These are phyloP conservation scores for Drosophila tristis DNA, from an alignment of 1,140 invertebrate species.

Conservation along the genomic window DNA sequence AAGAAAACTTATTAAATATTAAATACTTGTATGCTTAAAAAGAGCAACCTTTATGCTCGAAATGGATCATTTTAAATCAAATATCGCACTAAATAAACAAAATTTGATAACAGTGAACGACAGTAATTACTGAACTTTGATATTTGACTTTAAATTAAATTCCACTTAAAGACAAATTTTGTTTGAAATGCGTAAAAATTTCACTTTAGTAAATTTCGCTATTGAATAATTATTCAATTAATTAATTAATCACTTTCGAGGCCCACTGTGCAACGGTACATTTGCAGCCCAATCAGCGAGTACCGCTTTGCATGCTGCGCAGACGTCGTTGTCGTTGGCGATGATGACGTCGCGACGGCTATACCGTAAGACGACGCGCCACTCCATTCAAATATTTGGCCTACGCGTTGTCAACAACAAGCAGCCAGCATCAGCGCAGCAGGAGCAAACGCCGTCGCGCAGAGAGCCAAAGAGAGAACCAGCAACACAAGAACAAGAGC, in stretches of 20 bases:
- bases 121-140: no score
- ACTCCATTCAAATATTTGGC: slow-evolving; percentile 70
- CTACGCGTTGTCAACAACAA: slow-evolving; percentile 66
- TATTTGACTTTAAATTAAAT: neutral
- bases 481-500: slow-evolving; percentile 1
- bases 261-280: slow-evolving; percentile 71
- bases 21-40: no score
- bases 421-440: slow-evolving; percentile 30
- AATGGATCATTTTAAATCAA: no score
- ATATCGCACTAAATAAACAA: neutral
- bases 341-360: slow-evolving; percentile 18
- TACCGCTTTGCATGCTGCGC: slow-evolving; percentile 76
- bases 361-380: slow-evolving; percentile 60
- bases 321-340: slow-evolving; percentile 12
- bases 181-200: neutral
- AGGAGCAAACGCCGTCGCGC: slow-evolving; percentile 1
- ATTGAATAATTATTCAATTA: slow-evolving; percentile 20
- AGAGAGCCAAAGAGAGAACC: no score
- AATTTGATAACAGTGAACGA: neutral
- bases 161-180: neutral
- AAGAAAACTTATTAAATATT: no score
- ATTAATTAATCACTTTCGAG: slow-evolving; percentile 32
- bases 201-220: neutral
- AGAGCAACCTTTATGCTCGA: no score
- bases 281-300: slow-evolving; percentile 66